Conservation (phyloP, 1,140 invertebrate species). For the Piezodorus guildinii region DNA sequence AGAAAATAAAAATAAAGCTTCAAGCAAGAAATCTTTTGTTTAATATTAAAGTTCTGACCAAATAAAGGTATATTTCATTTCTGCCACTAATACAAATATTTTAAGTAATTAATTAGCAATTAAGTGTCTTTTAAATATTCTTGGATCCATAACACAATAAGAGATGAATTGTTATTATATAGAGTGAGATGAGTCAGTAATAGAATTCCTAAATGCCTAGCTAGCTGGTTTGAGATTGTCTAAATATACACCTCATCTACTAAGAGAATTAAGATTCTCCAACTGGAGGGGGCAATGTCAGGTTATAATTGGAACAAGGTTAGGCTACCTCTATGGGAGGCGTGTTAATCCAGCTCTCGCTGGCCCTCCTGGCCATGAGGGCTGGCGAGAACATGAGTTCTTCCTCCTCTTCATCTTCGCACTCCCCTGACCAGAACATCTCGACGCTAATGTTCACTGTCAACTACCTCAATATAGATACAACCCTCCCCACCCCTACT, state of each 20-base stretch:
- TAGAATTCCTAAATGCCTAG: no score
- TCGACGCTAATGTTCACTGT: slow-evolving; percentile 7
- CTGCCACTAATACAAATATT: no score
- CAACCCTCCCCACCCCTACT: slow-evolving; percentile 37
- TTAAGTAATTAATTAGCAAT: no score
- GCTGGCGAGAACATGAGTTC: slow-evolving; percentile 73
- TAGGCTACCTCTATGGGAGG: slow-evolving; percentile 63
- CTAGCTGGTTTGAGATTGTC: not conserved
- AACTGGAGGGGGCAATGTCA: slow-evolving; percentile 7
- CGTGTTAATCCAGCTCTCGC: slow-evolving; percentile 74
- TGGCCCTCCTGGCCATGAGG: slow-evolving; percentile 64
- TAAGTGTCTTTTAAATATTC: no score
- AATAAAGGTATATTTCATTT: no score
- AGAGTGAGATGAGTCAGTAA: no score
- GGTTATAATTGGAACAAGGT: slow-evolving; percentile 4
- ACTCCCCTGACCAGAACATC: slow-evolving; percentile 54
- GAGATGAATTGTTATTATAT: no score
- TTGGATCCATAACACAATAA: no score
- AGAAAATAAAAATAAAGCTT: no score
- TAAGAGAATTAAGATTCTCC: slow-evolving; percentile 1
- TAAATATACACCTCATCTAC: not conserved
- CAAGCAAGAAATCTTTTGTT: no score
- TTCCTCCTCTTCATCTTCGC: slow-evolving; percentile 66
- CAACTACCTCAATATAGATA: slow-evolving; percentile 27
- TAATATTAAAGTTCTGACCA: no score